Percentiles rank a stretch among this genome's conserved stretches.
phyloP scores from a whole-genome alignment of 2,113 vertebrate genomes.

The Oenanthe melanoleuca region DNA sequence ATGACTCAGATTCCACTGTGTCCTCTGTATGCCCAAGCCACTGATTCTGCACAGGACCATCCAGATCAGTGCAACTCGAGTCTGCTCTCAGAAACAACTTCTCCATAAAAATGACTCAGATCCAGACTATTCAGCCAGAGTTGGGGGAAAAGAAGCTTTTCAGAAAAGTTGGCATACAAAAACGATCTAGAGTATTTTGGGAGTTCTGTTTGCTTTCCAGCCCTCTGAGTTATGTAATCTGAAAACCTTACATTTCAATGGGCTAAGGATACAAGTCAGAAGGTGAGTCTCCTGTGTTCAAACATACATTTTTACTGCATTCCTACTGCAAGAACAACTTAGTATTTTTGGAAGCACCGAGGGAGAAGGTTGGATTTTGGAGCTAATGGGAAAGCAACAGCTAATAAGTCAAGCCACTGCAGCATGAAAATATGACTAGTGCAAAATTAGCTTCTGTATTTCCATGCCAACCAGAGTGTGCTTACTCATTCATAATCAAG shows the following conservation, averaged over 20 bases:
- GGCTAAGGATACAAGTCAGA: background rate
- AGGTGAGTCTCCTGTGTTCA: background rate
- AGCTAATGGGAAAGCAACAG: background rate
- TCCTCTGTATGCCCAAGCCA: background rate
- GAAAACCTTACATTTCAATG: background rate
- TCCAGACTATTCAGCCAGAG: background rate
- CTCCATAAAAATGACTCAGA: background rate
- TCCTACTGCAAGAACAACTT: background rate
- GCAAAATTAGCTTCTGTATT: conserved; percentile 41
- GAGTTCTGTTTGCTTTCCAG: background rate
- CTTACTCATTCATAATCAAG: conserved; percentile 43
- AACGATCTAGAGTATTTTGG: accelerated
- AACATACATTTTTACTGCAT: background rate
- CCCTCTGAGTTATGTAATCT: background rate
- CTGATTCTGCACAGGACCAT: background rate
- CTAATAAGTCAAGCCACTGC: conserved; percentile 38
- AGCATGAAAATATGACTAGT: conserved; percentile 33
- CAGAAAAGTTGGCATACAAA: background rate
- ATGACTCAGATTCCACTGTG: background rate
- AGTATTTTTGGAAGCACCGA: background rate
- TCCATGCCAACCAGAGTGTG: background rate
- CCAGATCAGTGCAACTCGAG: background rate
- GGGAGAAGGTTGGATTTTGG: background rate
- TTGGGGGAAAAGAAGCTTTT: background rate
- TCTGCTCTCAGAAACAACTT: background rate